phyloP scores from a whole-genome alignment of 1,140 invertebrate genomes.

The Aricia agestis region DNA sequence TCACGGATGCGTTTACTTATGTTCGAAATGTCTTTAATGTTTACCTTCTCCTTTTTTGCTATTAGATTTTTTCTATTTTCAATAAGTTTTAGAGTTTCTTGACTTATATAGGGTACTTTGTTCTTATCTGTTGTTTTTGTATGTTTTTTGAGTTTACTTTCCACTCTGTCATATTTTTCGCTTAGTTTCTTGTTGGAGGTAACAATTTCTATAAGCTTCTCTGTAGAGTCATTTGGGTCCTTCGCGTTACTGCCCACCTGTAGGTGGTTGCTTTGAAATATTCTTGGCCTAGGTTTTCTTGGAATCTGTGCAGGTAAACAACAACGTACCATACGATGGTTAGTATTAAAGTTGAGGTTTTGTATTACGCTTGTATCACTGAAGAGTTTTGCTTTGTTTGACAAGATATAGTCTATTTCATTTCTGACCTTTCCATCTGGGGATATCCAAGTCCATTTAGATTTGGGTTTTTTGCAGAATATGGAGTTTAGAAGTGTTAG shows the following conservation, averaged over 20 bases:
- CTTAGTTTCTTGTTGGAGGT: too few relatives aligned
- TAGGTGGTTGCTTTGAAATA: conserved; percentile 21
- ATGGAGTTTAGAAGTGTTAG: conserved; percentile 38
- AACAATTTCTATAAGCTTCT: too few relatives aligned
- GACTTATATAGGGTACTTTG: conserved; percentile 27
- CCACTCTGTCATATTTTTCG: too few relatives aligned
- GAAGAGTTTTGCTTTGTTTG: conserved; percentile 32
- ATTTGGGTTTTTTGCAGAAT: conserved; percentile 34
- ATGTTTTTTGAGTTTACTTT: too few relatives aligned
- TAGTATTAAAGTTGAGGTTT: conserved; percentile 44
- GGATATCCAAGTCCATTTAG: too few relatives aligned
- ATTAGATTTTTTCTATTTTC: too few relatives aligned
- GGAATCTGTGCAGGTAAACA: conserved; percentile 22
- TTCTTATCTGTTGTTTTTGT: conserved; percentile 14
- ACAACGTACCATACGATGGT: conserved; percentile 42
- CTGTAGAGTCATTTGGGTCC: too few relatives aligned
- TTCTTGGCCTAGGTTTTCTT: conserved; percentile 34
- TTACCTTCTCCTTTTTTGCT: conserved; percentile 28
- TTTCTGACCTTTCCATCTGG: conserved; percentile 12
- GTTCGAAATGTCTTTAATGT: conserved; percentile 27
- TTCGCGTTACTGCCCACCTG: conserved; percentile 19
- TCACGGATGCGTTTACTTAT: conserved; percentile 30
- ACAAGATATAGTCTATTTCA: conserved; percentile 27
- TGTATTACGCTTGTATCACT: conserved; percentile 34
- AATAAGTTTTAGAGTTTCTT: conserved; percentile 31